Evolutionary conservation across 2,888 invertebrate genomes (phyloP), one percentile per base, ranked within the genome.

Genomic region (Ophraella communa): DNA sequence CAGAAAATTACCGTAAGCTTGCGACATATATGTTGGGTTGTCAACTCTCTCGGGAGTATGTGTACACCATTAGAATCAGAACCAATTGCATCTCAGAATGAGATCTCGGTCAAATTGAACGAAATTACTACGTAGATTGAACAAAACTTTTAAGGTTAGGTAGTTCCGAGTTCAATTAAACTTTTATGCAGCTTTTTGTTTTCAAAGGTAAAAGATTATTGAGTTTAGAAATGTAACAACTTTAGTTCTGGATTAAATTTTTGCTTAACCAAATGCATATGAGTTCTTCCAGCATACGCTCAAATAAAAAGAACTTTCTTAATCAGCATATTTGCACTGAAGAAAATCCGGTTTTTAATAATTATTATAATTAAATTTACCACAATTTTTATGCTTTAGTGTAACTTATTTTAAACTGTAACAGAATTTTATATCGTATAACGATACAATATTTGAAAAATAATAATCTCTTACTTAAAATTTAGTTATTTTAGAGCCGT

Each of bases 61-160:
- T 65, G 58, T 65, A 57, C 56, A 47, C 30, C 7, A 21, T 45
- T 33, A 56, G 45, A 62, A 65, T 65, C 65, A 62, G 27, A 14
- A 47, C 53, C 27, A 55, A 64, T 55, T 60, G 52, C 55, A 24
- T 55, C 35, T 45, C 56, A 42, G 59, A 59, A 45, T 58, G 54
- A 52, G 54, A 64, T 56, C 44, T 11, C 14, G 33, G 47, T 53
- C 49, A 62, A 65, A 65, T 65, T 62, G 65, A 58, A 58, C 60
- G 56, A 49, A 57, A 61, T 56, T 57, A 49, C 65, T 49, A 30
- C 18, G 27, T 47, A 47, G 35, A 45, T 27, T 42, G 30, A 49
- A 62, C 62, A 65, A 62, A 65, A 54, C 54, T 58, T 64, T n/a
- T 52, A 60, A 60, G 47, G 47, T 49, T 49, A 42, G 24, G 39